These are phyloP conservation scores for Crocuta crocuta DNA, from an alignment of 2,113 vertebrate genomes.

Conservation along the genomic window DNA sequence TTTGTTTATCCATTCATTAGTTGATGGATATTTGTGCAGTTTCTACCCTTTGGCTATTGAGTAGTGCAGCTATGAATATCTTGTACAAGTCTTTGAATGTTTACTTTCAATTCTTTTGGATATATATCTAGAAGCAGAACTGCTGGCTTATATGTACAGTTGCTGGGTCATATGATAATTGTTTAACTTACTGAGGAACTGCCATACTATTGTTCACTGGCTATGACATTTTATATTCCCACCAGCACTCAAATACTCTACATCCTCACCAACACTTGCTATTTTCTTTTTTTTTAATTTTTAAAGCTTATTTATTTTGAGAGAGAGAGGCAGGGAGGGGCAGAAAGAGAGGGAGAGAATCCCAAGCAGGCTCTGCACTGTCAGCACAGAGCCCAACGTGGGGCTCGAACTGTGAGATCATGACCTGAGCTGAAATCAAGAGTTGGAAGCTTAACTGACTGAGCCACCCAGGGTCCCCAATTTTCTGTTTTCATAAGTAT, in stretches of 20 bases:
- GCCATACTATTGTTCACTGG: background rate
- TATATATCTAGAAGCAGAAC: background rate
- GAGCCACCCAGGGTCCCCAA: background rate
- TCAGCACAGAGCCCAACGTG: too few species aligned
- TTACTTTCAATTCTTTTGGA: background rate
- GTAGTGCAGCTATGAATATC: background rate
- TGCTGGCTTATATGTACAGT: background rate
- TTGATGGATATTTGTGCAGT: background rate
- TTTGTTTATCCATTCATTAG: conserved; percentile 33
- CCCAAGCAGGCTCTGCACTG: too few species aligned
- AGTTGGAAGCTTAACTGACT: too few species aligned
- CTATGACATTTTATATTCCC: background rate
- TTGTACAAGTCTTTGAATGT: background rate
- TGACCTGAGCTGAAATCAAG: too few species aligned
- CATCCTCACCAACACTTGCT: background rate
- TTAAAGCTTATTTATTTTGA: too few species aligned
- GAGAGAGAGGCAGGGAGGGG: too few species aligned
- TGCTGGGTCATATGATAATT: background rate
- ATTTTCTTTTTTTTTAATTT: background rate
- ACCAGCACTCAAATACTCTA: background rate
- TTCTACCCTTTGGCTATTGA: background rate
- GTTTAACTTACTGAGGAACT: conserved; percentile 28
- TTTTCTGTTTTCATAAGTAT: background rate
- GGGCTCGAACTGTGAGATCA: too few species aligned
- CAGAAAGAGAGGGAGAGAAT: too few species aligned